Conservation (phyloP, 2,888 invertebrate genomes). For the Ernsta delagoae region DNA sequence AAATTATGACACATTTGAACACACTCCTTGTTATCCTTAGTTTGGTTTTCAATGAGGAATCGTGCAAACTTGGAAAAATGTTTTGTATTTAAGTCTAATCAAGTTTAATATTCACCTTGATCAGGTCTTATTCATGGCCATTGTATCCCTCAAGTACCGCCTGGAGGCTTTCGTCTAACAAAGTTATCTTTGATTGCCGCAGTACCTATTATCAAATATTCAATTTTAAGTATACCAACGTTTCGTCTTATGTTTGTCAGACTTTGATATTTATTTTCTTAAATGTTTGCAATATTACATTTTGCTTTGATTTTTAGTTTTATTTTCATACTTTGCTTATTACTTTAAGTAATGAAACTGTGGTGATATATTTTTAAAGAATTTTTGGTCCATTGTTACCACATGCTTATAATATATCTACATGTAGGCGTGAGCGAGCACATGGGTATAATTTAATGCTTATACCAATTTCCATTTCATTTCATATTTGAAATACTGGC, state of each 20-base stretch:
- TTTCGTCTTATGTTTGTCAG: no score
- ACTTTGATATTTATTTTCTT: background rate
- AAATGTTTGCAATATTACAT: background rate
- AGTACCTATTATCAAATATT: background rate
- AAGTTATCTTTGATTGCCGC: slow-evolving; percentile 22
- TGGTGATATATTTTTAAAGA: no score
- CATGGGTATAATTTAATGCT: slow-evolving; percentile 1
- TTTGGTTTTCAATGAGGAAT: background rate
- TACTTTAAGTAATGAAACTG: no score
- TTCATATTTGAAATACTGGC: slow-evolving; percentile 13
- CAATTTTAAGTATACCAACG: background rate
- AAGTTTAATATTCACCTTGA: slow-evolving; percentile 32
- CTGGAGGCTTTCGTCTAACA: slow-evolving; percentile 21
- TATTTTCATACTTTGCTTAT: no score
- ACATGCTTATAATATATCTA: background rate
- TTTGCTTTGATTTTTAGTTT: no score
- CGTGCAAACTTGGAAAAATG: slow-evolving; percentile 1
- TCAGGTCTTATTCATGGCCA: slow-evolving; percentile 32
- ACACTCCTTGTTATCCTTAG: background rate
- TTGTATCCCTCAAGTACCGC: slow-evolving; percentile 30
- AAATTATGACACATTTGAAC: background rate
- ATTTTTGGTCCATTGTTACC: background rate
- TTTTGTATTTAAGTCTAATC: slow-evolving; percentile 37
- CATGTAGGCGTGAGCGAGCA: background rate
- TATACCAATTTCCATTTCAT: background rate